Evolutionary conservation across 2,113 vertebrate genomes (phyloP), one percentile per base, ranked within the genome.

Genomic region (Gallinago jamesoni): DNA sequence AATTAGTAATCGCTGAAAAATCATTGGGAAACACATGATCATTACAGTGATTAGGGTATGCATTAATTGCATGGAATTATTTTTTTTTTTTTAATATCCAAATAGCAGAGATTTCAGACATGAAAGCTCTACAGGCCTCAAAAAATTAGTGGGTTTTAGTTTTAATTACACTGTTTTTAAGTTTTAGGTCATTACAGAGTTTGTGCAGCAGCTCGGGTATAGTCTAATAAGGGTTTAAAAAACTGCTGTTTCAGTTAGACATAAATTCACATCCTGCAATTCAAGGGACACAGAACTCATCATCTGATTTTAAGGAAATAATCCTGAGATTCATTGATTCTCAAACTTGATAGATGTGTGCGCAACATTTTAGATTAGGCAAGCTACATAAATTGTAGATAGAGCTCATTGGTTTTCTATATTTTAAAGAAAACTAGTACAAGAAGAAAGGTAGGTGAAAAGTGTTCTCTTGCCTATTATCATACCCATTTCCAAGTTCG

Each of bases 1-100:
- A 79, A 87, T 84, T 83, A 93, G 37, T 80, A 45, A 43, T 84
- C 48, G 41, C 85, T 87, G 43, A 92, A 95, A 96, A 80, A 37
- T 79, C 37, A 81, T 59, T 84, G 76, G 41, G 55, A 90, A 89
- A 67, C 12, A 23, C n/a, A 45, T 67, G 75, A 48, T 76, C 35
- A 27, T 93, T 89, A 60, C 19, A 62, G 74, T 69, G 66, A 45
- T 90, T 88, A 74, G 31, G 7, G 7, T 74, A 30, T 52, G 33
- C n/a, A 31, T 62, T 78, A 90, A 48, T 81, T 81, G 37, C 73
- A 10, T 62, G n/a, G 23, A 63, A 55, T 80, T 94, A 83, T 84
- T 21, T 21, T 56, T 30, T 35, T 24, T 68, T 43, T 35, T 55
- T 23, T 27, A 52, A 62, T 45, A 64, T 48, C 24, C 43, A 43